Percentiles rank a stretch among this genome's conserved stretches.
These are phyloP conservation scores for Nothobranchius furzeri DNA, from an alignment of 2,113 vertebrate species.

Conservation along the genomic window DNA sequence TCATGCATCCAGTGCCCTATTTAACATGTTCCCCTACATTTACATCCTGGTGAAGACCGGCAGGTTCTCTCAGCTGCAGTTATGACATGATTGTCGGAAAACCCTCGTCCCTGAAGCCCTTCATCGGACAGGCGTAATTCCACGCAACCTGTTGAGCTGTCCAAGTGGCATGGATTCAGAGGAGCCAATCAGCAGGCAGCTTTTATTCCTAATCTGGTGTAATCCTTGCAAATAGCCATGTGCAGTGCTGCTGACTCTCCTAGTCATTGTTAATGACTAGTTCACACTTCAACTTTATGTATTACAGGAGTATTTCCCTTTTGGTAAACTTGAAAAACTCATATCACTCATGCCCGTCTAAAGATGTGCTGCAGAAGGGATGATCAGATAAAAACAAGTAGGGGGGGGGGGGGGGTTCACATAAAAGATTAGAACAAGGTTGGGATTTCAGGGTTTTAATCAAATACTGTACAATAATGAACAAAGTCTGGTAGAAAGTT, in stretches of 20 bases:
- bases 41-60: constrained; percentile 39
- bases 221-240: constrained; percentile 66
- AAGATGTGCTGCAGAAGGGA: neutral
- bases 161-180: constrained; percentile 60
- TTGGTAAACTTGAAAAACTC: neutral
- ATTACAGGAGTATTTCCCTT: constrained; percentile 16
- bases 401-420: neutral
- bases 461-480: constrained; percentile 67
- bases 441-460: constrained; percentile 53
- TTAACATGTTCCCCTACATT: constrained; percentile 23
- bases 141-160: constrained; percentile 62
- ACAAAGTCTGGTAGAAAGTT: constrained; percentile 45
- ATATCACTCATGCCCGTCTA: neutral
- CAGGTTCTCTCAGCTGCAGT: neutral
- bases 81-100: constrained; percentile 12
- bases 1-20: constrained; percentile 10
- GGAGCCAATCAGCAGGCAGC: constrained; percentile 60
- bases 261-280: constrained; percentile 23
- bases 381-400: neutral
- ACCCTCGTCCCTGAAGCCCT: constrained; percentile 23
- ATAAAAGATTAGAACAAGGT: neutral
- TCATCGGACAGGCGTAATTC: constrained; percentile 57
- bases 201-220: constrained; percentile 66
- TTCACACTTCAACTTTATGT: constrained; percentile 17
- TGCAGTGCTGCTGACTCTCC: constrained; percentile 39